Evolutionary conservation across 2,797 vertebrate species (phyloP).

Genomic region (Miichthys miiuy): DNA sequence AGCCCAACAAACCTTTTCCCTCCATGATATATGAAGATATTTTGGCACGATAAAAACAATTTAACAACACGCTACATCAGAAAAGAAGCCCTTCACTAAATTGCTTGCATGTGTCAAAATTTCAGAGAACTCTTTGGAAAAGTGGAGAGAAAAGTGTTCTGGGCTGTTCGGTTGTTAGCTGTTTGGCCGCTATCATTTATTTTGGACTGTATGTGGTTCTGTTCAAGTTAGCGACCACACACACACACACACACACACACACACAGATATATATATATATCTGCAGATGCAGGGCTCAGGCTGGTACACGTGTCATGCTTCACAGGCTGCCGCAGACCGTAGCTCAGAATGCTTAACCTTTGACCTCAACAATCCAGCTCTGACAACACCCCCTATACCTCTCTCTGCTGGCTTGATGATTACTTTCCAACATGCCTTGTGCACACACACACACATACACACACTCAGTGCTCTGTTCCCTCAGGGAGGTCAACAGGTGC

Average conservation of each 20-base stretch:
- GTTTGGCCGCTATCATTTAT: background rate
- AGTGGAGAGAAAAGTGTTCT: background rate
- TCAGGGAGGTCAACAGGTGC: slow-evolving; percentile 56
- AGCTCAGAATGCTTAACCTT: slow-evolving; percentile 53
- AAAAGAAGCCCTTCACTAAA: background rate
- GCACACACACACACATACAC: slow-evolving; percentile 9
- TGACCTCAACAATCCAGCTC: slow-evolving; percentile 44
- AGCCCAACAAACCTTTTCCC: background rate
- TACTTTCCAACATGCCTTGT: slow-evolving; percentile 54
- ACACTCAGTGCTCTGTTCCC: slow-evolving; percentile 1
- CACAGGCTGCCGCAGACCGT: slow-evolving; percentile 16
- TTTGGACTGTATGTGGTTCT: background rate
- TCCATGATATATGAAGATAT: background rate
- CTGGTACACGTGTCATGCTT: slow-evolving; percentile 22
- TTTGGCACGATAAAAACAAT: background rate
- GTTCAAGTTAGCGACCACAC: background rate
- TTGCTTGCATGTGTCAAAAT: background rate
- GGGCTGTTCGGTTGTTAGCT: background rate
- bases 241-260: slow-evolving; percentile 12
- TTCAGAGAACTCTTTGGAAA: background rate
- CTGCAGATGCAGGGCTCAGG: slow-evolving; percentile 39
- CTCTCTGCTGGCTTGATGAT: slow-evolving; percentile 36
- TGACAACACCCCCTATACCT: background rate
- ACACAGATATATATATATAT: slow-evolving; percentile 27
- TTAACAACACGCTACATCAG: background rate